Percentiles rank a stretch among this genome's conserved stretches.
These are phyloP conservation scores for Galendromus occidentalis DNA, from an alignment of 1,140 invertebrate species.

Conservation along the genomic window DNA sequence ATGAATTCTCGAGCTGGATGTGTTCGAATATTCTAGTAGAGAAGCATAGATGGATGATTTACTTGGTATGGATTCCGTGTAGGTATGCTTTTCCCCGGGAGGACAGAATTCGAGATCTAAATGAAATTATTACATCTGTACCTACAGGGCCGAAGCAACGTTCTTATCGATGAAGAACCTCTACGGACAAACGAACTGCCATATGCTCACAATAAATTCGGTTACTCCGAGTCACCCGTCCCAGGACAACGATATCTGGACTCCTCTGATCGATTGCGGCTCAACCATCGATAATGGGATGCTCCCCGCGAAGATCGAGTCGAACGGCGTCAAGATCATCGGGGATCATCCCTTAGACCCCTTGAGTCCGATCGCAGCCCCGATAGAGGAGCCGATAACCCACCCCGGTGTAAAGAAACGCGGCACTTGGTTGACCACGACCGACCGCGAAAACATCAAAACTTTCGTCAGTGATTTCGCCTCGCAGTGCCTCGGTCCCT, in stretches of 20 bases:
- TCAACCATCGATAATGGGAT: neutral
- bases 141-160: constrained; percentile 48
- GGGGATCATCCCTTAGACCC: constrained; percentile 9
- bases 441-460: constrained; percentile 63
- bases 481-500: constrained; percentile 62
- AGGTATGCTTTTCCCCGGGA: no score
- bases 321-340: neutral
- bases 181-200: constrained; percentile 63
- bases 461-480: constrained; percentile 70
- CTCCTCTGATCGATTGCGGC: neutral
- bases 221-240: constrained; percentile 49
- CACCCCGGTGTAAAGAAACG: constrained; percentile 20
- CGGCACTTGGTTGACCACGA: constrained; percentile 50
- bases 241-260: neutral
- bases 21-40: no score
- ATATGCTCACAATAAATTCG: constrained; percentile 70
- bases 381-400: neutral
- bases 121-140: constrained; percentile 15
- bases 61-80: no score
- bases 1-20: no score
- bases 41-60: no score
- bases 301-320: neutral
- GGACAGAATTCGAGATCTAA: no score
- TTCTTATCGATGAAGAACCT: constrained; percentile 63
- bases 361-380: constrained; percentile 1